These are phyloP conservation scores for Tautogolabrus adspersus DNA, from an alignment of 2,113 vertebrate genomes.

Conservation along the genomic window DNA sequence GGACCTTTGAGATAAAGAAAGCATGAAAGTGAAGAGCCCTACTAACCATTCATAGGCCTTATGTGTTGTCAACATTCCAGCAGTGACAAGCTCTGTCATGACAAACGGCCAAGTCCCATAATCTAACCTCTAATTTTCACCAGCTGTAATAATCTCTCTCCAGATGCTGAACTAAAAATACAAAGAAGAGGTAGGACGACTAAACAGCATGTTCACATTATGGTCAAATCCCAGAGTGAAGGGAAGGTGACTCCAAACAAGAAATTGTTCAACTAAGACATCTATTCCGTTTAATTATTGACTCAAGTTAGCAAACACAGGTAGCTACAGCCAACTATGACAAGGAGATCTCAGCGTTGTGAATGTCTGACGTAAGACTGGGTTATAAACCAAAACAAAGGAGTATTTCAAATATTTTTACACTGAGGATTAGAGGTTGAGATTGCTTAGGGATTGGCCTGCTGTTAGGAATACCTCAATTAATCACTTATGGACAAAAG, in stretches of 20 bases:
- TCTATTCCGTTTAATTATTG: constrained; percentile 56
- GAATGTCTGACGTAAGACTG: constrained; percentile 6
- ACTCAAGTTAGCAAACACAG: constrained; percentile 46
- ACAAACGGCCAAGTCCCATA: constrained; percentile 30
- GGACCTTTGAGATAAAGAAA: neutral
- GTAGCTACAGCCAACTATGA: neutral
- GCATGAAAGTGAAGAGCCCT: constrained; percentile 3
- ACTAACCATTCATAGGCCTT: neutral
- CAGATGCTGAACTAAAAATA: constrained; percentile 70
- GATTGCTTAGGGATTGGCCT: neutral
- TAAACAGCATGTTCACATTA: constrained; percentile 10
- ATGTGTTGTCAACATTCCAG: constrained; percentile 67
- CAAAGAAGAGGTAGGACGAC: constrained; percentile 23
- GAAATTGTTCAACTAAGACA: constrained; percentile 33
- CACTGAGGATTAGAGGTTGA: neutral
- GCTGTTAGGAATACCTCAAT: neutral
- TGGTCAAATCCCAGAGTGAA: neutral
- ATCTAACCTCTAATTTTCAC: constrained; percentile 73
- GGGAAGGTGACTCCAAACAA: neutral
- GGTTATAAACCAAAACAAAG: constrained; percentile 17
- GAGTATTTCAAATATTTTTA: neutral
- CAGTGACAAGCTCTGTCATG: constrained; percentile 65
- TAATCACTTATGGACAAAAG: neutral
- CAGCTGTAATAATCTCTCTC: constrained; percentile 63
- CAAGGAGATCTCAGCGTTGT: neutral